phyloP scores from a whole-genome alignment of 2,113 vertebrate species.

The Crotalus horridus region DNA sequence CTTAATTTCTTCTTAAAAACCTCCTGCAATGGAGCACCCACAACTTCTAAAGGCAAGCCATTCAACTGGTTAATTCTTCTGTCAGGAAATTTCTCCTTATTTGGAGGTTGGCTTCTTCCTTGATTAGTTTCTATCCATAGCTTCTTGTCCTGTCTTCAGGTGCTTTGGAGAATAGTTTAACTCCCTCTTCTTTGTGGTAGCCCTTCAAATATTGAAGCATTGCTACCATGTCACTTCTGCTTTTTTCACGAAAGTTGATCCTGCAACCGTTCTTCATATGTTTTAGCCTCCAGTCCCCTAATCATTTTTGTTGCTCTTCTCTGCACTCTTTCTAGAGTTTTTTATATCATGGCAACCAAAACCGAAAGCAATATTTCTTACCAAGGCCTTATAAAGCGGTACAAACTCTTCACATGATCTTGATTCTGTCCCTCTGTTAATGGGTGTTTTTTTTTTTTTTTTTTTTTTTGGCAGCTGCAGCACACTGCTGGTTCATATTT shows the following conservation, averaged over 20 bases:
- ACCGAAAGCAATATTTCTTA: too few species aligned
- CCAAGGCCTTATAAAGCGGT: not conserved
- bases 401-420: not conserved
- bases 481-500: not conserved
- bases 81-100: not conserved
- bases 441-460: too few species aligned
- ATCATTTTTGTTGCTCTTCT: too few species aligned
- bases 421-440: too few species aligned
- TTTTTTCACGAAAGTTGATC: too few species aligned
- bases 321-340: too few species aligned
- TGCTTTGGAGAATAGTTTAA: not conserved
- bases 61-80: not conserved
- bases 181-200: not conserved
- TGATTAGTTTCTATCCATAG: not conserved
- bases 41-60: not conserved
- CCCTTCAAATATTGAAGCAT: not conserved
- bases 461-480: not conserved
- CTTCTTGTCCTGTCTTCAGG: not conserved
- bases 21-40: not conserved
- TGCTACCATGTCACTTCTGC: not conserved
- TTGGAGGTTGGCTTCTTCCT: not conserved
- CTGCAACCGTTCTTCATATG: not conserved
- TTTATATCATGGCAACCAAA: too few species aligned
- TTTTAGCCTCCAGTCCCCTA: not conserved
- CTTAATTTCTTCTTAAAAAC: not conserved